Evolutionary conservation across 2,888 invertebrate genomes (phyloP), one percentile per base, ranked within the genome.

Genomic region (Oscheius sp.): DNA sequence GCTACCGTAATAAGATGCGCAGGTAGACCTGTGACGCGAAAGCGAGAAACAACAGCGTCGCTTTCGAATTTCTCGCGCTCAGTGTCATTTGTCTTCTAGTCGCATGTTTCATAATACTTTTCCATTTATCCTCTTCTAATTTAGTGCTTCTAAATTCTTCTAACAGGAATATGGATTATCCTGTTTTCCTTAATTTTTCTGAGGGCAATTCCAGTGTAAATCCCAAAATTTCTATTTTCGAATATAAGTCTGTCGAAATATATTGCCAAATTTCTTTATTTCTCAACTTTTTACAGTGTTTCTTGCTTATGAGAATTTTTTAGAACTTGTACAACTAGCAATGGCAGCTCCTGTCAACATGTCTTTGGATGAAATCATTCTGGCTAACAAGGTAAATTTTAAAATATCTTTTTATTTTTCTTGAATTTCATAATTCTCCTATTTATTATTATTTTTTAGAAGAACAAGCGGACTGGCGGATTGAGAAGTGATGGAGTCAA

Each of bases 321-420:
- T 43, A 63, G 46, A 35, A 12, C 23, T 35, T 35, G 35, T 9
- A 6, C 3, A 3, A 9, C 9, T 3, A 25, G 56, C 35, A 23
- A 49, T 49, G 56, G 18, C 56, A n/a, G 29, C 27, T 9, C 35
- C 35, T 1, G 56, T 73, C 18, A 73, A 73, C 53, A 66, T 73
- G 68, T 69, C 69, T 41, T 45, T 73, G 16, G 73, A 73, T 56
- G 73, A 73, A 12, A 69, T 73, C 73, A 73, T 73, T 23, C 13
- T 23, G 16, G 46, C 55, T 23, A 45, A 45, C 27, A 73, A 55
- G 55, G 72, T 72, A 25, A 2, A 41, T n/a, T n/a, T 70, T 70
- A 16, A 5, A 7, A 68, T 52, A 35, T 29, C 41, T 55, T 46
- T 46, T 71, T 46, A 53, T 49, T 6, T 35, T 35, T 6, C 9